A percentile compares a stretch with the other conserved stretches of the same genome.
Evolutionary conservation across 2,797 vertebrate genomes (phyloP).

Genomic region (Takifugu rubripes): DNA sequence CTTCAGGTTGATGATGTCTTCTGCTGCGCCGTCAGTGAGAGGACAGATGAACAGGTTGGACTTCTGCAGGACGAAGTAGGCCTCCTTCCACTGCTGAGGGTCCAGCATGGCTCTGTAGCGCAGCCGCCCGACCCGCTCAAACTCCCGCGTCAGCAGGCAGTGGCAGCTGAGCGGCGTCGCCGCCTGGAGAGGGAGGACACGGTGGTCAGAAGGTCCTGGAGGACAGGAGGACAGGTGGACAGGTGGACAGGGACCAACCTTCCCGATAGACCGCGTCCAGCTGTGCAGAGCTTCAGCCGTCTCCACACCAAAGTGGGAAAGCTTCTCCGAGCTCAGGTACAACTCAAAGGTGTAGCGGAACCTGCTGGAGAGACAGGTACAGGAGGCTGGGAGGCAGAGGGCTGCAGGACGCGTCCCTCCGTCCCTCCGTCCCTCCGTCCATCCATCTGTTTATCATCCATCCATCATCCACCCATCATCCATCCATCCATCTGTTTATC

Average conservation of each 20-base stretch:
- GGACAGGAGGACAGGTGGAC: too few relatives aligned
- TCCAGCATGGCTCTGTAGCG: constrained; percentile 89
- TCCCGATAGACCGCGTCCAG: constrained; percentile 85
- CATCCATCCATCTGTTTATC: too few relatives aligned
- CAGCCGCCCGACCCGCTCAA: constrained; percentile 87
- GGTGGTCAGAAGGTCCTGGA: background rate
- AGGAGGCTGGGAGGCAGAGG: background rate
- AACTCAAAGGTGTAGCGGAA: constrained; percentile 91
- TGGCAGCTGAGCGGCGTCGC: constrained; percentile 90
- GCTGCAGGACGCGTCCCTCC: background rate
- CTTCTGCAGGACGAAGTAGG: constrained; percentile 92
- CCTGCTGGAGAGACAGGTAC: constrained; percentile 59
- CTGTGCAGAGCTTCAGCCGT: constrained; percentile 82
- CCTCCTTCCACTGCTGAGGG: constrained; percentile 88
- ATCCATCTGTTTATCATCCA: too few relatives aligned
- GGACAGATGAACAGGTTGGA: constrained; percentile 95
- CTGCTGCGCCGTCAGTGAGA: constrained; percentile 78
- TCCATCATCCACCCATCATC: too few relatives aligned
- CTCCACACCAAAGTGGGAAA: constrained; percentile 87
- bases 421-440: too few relatives aligned
- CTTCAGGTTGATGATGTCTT: constrained; percentile 94
- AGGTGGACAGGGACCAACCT: constrained; percentile 35
- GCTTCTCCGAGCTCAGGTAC: constrained; percentile 83
- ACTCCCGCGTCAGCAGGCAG: constrained; percentile 87
- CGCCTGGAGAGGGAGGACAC: constrained; percentile 50